Percentiles rank a stretch among this genome's conserved stretches.
These are phyloP conservation scores for Cyclophora punctaria DNA, from an alignment of 2,888 invertebrate species.

Conservation along the genomic window DNA sequence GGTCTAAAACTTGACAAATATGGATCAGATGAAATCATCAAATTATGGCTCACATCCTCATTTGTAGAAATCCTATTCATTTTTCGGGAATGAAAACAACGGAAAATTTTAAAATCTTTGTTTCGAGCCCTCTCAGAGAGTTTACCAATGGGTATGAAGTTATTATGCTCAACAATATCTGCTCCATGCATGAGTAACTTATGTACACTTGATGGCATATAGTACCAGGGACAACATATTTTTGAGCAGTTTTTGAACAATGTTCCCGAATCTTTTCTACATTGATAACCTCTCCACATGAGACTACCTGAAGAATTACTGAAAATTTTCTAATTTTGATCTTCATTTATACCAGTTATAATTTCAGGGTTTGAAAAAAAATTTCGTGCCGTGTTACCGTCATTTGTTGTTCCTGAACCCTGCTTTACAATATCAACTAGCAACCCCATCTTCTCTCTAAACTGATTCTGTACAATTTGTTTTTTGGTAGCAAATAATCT, in stretches of 20 bases:
- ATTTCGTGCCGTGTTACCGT: neutral
- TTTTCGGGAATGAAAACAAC: neutral
- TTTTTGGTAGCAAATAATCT: neutral
- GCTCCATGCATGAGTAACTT: neutral
- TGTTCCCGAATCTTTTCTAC: constrained; percentile 1
- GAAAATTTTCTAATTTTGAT: neutral
- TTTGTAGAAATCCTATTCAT: neutral
- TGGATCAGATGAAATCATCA: no score
- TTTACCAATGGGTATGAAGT: neutral
- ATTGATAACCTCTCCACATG: constrained; percentile 1
- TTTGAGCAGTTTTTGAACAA: neutral
- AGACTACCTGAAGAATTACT: constrained; percentile 2
- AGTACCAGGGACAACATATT: neutral
- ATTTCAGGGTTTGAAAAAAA: neutral
- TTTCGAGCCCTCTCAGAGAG: neutral
- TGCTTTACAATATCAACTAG: neutral
- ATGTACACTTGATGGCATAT: neutral
- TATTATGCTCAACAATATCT: neutral
- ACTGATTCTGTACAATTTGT: neutral
- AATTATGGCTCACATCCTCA: neutral
- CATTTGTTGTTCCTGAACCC: neutral
- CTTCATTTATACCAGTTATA: constrained; percentile 1
- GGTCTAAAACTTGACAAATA: no score
- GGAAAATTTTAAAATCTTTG: neutral
- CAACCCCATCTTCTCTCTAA: neutral